Evolutionary conservation across 2,113 vertebrate genomes (phyloP), one percentile per base, ranked within the genome.

Genomic region (Cyanocitta stelleri): DNA sequence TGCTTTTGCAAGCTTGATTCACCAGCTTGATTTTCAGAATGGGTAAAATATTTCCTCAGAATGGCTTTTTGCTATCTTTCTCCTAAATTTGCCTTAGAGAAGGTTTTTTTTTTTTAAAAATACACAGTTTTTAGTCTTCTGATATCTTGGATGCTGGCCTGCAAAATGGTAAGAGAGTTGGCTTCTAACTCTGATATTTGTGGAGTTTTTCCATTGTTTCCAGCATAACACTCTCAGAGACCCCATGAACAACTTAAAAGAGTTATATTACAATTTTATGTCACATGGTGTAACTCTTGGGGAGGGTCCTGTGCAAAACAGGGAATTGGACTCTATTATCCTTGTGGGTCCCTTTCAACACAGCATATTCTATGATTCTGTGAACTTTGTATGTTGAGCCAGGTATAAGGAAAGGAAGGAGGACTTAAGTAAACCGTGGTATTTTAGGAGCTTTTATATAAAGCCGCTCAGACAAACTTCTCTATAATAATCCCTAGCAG

Each of bases 1-100:
- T 88, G 72, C 54, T 94, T 96, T 86, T 86, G 39, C 68, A 74
- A 71, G 86, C 73, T 91, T 94, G 44, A 87, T 94, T 95, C 39
- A 77, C 93, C 55, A 87, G 72, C 43, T 79, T 71, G 13, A 24
- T 93, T 85, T 94, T 79, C 80, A 87, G 68, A 75, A 89, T 52
- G 39, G 81, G 43, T 83, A 80, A 83, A 88, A 86, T 77, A 23
- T 48, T 67, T 88, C 19, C 56, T 90, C 90, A 73, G 41, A 90
- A 64, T 84, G 76, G 33, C 33, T 76, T 80, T 89, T 92, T 71
- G 10, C 15, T 71, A 1, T 67, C 33, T 86, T 90, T 55, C 23
- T 90, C 58, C 51, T 63, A 56, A 52, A 44, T 64, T 68, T 74
- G 13, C 32, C 23, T 74, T 48, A 48, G 19, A 49, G 30, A 83